These are phyloP conservation scores for Elaphurus davidianus DNA, from an alignment of 2,113 vertebrate genomes.

Conservation along the genomic window DNA sequence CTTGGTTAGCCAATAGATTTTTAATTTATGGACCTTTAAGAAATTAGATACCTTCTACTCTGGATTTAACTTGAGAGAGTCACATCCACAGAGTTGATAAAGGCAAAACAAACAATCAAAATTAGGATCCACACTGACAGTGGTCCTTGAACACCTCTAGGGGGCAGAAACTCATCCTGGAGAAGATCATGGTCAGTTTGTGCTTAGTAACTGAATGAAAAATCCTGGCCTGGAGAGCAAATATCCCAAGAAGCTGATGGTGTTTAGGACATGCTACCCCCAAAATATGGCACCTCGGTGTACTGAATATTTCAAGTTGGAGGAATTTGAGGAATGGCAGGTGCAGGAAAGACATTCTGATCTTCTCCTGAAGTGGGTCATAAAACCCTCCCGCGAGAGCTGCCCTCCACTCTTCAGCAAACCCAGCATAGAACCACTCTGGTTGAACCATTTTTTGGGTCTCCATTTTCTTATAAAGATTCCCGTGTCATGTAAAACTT, in stretches of 20 bases:
- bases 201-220: not conserved
- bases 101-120: not conserved
- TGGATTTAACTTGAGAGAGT: not conserved
- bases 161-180: not conserved
- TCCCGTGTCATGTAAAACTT: not conserved
- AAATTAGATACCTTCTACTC: not conserved
- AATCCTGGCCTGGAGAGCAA: not conserved
- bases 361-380: not conserved
- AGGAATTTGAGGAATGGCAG: not conserved
- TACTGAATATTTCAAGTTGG: not conserved
- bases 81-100: not conserved
- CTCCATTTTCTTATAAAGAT: not conserved
- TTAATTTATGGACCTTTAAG: not conserved
- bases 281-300: not conserved
- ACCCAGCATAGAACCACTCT: not conserved
- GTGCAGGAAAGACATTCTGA: not conserved
- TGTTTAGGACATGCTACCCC: not conserved
- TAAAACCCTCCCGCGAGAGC: not conserved
- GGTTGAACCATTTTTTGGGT: not conserved
- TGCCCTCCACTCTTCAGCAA: not conserved
- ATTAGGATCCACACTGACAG: not conserved
- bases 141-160: not conserved
- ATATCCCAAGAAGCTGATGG: not conserved
- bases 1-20: not conserved
- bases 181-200: not conserved